Percentiles rank a stretch among this genome's conserved stretches.
These are phyloP conservation scores for Polia nebulosa DNA, from an alignment of 2,888 invertebrate species.

Conservation along the genomic window DNA sequence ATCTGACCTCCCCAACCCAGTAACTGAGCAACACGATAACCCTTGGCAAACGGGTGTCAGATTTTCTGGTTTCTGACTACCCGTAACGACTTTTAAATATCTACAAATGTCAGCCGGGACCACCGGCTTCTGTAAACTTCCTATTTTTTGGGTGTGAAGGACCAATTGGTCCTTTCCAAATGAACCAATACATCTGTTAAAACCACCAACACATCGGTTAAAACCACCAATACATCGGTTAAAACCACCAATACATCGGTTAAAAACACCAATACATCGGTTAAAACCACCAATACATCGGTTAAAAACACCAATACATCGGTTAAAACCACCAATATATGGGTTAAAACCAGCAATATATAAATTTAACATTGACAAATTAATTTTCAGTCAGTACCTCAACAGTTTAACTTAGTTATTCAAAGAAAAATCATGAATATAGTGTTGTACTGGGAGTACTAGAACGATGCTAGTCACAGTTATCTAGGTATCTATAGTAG, in stretches of 20 bases:
- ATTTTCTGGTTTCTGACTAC: too few relatives aligned
- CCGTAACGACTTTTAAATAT: background rate
- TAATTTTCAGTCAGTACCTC: slow-evolving; percentile 32
- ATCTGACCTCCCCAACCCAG: background rate
- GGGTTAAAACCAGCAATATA: background rate
- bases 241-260: too few relatives aligned
- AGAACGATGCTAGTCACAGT: slow-evolving; percentile 76
- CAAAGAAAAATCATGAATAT: slow-evolving; percentile 19
- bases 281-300: too few relatives aligned
- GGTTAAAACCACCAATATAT: too few relatives aligned
- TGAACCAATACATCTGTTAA: too few relatives aligned
- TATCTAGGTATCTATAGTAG: slow-evolving; percentile 59
- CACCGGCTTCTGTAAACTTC: background rate
- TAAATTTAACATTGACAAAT: background rate
- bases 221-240: too few relatives aligned
- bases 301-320: too few relatives aligned
- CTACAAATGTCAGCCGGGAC: background rate
- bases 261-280: too few relatives aligned
- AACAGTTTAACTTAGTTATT: background rate
- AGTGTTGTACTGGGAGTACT: slow-evolving; percentile 60
- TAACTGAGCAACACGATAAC: background rate
- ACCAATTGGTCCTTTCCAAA: background rate
- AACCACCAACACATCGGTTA: too few relatives aligned
- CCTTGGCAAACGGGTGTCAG: background rate
- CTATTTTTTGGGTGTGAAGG: background rate